Conservation (phyloP, 2,888 invertebrate species). For the Pilophorus perplexus region DNA sequence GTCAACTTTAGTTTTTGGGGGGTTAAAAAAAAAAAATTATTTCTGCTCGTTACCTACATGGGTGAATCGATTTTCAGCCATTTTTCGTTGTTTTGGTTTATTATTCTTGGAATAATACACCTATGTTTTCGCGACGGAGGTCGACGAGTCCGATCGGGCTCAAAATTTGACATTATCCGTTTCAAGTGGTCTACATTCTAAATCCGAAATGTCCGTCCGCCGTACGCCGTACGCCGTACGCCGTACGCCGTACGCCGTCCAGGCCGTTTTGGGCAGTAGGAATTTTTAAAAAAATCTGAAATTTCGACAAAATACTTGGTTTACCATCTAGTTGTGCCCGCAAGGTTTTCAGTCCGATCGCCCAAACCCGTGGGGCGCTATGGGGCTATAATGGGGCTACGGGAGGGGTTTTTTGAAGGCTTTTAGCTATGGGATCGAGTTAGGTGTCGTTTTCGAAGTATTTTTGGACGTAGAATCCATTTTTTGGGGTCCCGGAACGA, state of each 20-base stretch:
- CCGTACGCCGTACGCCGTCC: neutral
- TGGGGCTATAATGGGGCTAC: neutral
- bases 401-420: neutral
- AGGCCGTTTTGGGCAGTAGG: neutral
- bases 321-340: too few relatives aligned
- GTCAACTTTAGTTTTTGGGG: too few relatives aligned
- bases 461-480: neutral
- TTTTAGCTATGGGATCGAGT: neutral
- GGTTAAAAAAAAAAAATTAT: too few relatives aligned
- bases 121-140: too few relatives aligned
- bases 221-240: neutral
- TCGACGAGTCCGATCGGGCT: neutral
- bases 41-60: too few relatives aligned
- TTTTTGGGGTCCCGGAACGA: neutral
- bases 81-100: neutral
- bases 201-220: neutral
- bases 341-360: neutral
- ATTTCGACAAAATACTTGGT: neutral
- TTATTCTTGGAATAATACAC: neutral
- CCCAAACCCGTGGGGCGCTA: neutral
- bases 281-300: neutral
- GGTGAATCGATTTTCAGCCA: too few relatives aligned
- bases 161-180: neutral
- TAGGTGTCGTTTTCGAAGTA: neutral
- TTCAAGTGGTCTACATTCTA: neutral